phyloP scores from a whole-genome alignment of 2,888 invertebrate species.

The Eugnorisma glareosa region DNA sequence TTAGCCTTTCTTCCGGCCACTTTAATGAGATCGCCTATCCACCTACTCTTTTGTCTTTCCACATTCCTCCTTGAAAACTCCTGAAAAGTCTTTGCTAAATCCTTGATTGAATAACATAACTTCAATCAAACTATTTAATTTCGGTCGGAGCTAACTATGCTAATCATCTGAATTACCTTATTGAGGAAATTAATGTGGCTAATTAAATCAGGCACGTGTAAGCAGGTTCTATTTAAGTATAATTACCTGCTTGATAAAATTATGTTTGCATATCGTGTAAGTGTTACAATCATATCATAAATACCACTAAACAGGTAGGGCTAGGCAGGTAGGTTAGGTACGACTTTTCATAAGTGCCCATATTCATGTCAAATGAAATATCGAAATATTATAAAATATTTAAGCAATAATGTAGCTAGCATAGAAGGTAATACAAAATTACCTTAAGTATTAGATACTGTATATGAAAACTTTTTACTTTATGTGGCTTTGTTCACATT shows the following conservation, averaged over 20 bases:
- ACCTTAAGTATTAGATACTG: too few relatives aligned
- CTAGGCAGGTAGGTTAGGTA: background rate
- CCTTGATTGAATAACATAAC: background rate
- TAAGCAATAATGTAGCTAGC: background rate
- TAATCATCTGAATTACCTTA: conserved; percentile 16
- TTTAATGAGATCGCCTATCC: too few relatives aligned
- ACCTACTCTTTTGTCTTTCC: too few relatives aligned
- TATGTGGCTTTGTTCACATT: background rate
- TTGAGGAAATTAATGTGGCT: background rate
- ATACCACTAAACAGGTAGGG: background rate
- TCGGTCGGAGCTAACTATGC: background rate
- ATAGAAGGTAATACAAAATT: background rate
- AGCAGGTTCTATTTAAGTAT: background rate
- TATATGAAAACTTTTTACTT: background rate
- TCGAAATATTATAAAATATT: background rate
- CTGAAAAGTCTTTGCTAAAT: too few relatives aligned
- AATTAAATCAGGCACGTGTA: conserved; percentile 5
- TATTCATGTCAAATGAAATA: background rate
- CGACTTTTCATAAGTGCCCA: background rate
- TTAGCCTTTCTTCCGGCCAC: too few relatives aligned
- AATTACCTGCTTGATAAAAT: background rate
- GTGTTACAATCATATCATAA: background rate
- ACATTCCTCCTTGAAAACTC: too few relatives aligned
- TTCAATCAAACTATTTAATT: background rate
- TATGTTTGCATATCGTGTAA: conserved; percentile 3